Evolutionary conservation across 2,888 invertebrate genomes (phyloP), one percentile per base, ranked within the genome.

Genomic region (Calliphora vomitoria): DNA sequence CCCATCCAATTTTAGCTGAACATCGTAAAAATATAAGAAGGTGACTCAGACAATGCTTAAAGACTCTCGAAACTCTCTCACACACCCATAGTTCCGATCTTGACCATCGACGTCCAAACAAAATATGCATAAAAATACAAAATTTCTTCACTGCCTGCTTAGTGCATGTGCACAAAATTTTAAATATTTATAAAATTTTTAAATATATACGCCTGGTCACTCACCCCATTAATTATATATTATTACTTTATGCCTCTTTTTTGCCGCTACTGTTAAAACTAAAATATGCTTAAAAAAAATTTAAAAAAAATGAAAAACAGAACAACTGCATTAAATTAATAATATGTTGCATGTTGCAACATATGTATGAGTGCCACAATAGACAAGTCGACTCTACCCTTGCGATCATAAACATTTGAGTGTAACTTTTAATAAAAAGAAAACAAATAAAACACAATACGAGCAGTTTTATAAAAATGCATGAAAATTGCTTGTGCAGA

Each of bases 361-460:
- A 31, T 41, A 68, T 47, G 20, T n/a, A n/a, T 50, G 35, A 69
- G 31, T 44, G 20, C 47, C 8, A 50, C 1, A 38, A 41, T 13
- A 68, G 25, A 72, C 20, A 41, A 62, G 15, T 64, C n/a, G 50
- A 5, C 58, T 74, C 25, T 81, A 78, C 68, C 81, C 72, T 78
- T 82, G 62, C 44, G 66, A 44, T 84, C 84, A 81, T 87, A 78
- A 84, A 87, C 4, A 58, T 68, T 72, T 41, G 11, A 53, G 44
- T 38, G 50, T n/a, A 58, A 55, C 69, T 64, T 75, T 83, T 75
- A 41, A 25, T 25, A 25, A 25, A 38, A 69, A 38, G 38, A 18
- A 69, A 60, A 68, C 35, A 10, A 8, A 3, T 50, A 13, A 15
- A 60, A 18, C 8, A 66, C 44, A 44, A 78, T 20, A 6, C 31